Conservation (phyloP, 2,797 vertebrate species). For the Microtus obscurus region DNA sequence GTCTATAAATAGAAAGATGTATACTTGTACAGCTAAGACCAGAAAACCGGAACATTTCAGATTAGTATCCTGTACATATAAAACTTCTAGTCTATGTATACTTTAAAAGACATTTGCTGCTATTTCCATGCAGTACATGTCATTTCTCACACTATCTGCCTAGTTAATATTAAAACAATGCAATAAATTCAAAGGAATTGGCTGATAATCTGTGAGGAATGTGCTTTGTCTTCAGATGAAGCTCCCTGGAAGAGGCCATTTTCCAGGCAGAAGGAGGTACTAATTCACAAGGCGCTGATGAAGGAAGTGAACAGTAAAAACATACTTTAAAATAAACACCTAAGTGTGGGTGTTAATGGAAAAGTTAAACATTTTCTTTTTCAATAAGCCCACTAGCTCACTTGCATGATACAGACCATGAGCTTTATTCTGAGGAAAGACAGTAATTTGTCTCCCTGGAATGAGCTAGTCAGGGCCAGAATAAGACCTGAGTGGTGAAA, state of each 20-base stretch:
- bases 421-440: slow-evolving; percentile 33
- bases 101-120: slow-evolving; percentile 9
- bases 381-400: slow-evolving; percentile 19
- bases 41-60: slow-evolving; percentile 27
- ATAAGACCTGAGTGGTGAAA: background rate
- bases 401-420: background rate
- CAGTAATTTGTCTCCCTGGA: background rate
- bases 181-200: slow-evolving; percentile 3
- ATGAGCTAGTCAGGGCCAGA: background rate
- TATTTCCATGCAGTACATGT: background rate
- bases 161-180: slow-evolving; percentile 18
- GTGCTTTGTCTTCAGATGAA: slow-evolving; percentile 31
- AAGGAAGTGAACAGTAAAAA: slow-evolving; percentile 19
- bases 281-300: background rate
- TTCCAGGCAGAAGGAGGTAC: background rate
- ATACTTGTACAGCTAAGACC: slow-evolving; percentile 38
- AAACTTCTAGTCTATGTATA: background rate
- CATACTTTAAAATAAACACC: slow-evolving; percentile 42
- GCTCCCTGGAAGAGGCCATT: background rate
- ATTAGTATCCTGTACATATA: background rate
- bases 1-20: slow-evolving; percentile 47
- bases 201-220: slow-evolving; percentile 13
- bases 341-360: background rate
- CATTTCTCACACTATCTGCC: background rate
- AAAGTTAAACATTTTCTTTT: slow-evolving; percentile 46